Base-by-base conservation (phyloP, 2,113 vertebrate species). In the Pogonocichla stellata region DNA sequence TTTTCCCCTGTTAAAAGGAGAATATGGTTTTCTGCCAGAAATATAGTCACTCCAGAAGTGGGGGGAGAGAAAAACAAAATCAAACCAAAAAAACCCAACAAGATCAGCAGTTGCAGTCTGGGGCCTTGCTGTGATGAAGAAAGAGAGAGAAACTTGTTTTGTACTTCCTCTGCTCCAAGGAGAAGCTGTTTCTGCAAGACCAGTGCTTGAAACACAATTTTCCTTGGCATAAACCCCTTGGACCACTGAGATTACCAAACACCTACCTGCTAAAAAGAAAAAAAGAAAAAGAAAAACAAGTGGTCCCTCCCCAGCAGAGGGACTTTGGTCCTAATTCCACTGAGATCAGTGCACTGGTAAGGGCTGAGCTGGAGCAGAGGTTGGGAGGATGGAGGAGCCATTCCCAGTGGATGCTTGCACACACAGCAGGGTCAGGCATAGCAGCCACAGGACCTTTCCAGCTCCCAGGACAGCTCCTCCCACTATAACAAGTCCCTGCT, bases 271-370 rank as follows among this genome's bases (percentile, higher is more conserved):
- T 19, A 19, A 56, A 8, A 13, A 19, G 26, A 15, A 16, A 40
- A 9, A 13, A 19, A 40, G 4, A 15, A 11, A 22, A 50, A 8
- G 7, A 12, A 6, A 28, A 53, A 16, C 29, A 28, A 51, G 14
- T 14, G 3, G 10, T 8, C 0, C 19, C 8, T 23, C 33, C 10
- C 3, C 18, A 60, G 36, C 45, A 84, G 19, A 53, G 17, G 31
- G 67, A 45, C 13, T 69, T 34, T 5, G 36, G 8, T 34, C 22
- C 2, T 28, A 36, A 67, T 43, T 89, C 36, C 0, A 0, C 22
- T 25, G 58, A 45, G 42, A 29, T 14, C 24, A 33, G 28, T 0
- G 0, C 8, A 7, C 66, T 45, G 25, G 6, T 26, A 47, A 33
- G 29, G 70, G 88, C 73, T 67, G 81, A 38, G 54, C 16, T 0